These are phyloP conservation scores for Narcine bancroftii DNA, from an alignment of 2,113 vertebrate genomes.

Conservation along the genomic window DNA sequence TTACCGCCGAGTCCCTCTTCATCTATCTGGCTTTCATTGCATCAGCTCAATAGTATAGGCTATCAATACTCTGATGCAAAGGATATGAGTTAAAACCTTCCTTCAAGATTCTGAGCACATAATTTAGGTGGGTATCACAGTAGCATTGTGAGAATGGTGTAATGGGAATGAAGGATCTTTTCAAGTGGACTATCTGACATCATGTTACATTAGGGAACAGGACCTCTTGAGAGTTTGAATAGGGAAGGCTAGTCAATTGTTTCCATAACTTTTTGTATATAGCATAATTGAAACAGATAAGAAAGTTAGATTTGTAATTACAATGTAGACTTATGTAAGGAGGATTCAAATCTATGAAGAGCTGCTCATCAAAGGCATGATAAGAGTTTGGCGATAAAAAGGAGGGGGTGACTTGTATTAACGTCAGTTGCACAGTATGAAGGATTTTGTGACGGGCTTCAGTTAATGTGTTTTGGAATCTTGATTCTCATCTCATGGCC, in stretches of 20 bases:
- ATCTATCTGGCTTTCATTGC: background rate
- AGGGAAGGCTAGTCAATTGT: background rate
- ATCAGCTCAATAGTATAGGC: background rate
- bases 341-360: background rate
- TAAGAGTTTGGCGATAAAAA: background rate
- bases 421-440: background rate
- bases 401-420: background rate
- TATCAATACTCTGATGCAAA: background rate
- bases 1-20: background rate
- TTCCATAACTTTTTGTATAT: background rate
- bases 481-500: background rate
- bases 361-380: background rate
- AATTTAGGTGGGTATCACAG: background rate
- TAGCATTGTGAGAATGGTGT: background rate
- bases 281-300: background rate
- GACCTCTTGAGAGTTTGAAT: background rate
- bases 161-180: background rate
- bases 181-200: background rate
- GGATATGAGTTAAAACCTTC: background rate
- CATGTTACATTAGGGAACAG: background rate
- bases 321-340: background rate
- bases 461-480: background rate
- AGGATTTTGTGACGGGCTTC: background rate
- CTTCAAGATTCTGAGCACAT: background rate
- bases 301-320: background rate